Conservation (phyloP, 2,113 vertebrate genomes). For the Colossoma macropomum region DNA sequence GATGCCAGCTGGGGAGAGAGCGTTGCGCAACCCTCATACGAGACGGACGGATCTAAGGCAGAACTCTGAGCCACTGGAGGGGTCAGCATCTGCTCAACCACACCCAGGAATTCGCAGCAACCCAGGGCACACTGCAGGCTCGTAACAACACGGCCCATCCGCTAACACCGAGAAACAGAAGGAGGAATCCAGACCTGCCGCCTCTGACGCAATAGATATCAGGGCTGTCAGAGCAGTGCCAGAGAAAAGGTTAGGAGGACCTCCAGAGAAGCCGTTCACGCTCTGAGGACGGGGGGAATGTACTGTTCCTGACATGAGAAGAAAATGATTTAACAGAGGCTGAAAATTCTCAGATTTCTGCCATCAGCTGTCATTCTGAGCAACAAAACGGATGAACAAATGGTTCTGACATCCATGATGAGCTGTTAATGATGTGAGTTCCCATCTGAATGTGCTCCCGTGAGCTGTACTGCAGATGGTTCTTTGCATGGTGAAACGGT, state of each 20-base stretch:
- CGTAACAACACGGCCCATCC: background rate
- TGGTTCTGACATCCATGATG: too few species aligned
- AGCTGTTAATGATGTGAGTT: too few species aligned
- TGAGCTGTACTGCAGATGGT: too few species aligned
- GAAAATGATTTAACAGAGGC: background rate
- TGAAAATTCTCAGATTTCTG: background rate
- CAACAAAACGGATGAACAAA: too few species aligned
- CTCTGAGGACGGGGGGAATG: background rate
- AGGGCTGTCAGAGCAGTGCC: background rate
- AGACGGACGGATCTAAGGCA: too few species aligned
- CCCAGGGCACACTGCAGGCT: background rate
- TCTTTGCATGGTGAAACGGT: too few species aligned
- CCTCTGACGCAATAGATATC: background rate
- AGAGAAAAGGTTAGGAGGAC: background rate
- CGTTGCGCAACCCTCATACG: background rate
- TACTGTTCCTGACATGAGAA: background rate
- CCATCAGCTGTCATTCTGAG: too few species aligned
- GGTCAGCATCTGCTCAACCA: background rate
- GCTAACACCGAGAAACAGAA: background rate
- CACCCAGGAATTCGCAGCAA: slow-evolving; percentile 5
- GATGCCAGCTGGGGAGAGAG: background rate
- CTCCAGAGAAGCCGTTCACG: background rate
- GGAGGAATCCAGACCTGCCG: background rate
- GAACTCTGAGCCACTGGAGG: background rate
- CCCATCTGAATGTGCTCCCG: too few species aligned